These are phyloP conservation scores for Saturnia pavonia DNA, from an alignment of 2,888 invertebrate species.

Conservation along the genomic window DNA sequence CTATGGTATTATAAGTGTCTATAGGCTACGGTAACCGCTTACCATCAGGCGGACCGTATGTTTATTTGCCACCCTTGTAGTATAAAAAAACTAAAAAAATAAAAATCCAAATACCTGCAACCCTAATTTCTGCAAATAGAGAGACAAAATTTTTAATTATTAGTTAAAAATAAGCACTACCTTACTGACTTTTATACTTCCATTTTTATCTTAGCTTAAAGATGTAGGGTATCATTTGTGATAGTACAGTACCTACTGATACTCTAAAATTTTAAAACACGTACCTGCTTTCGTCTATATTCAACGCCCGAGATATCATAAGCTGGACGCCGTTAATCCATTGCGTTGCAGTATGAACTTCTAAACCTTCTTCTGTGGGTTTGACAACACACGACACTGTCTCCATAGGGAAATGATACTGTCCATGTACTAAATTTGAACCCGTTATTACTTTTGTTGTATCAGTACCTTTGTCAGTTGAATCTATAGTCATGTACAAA, in stretches of 20 bases:
- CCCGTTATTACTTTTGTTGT: conserved; percentile 72
- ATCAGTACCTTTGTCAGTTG: conserved; percentile 56
- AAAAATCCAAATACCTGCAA: too few species aligned
- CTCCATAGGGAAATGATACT: conserved; percentile 89
- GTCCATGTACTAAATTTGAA: conserved; percentile 75
- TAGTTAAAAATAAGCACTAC: background rate
- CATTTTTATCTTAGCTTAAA: background rate
- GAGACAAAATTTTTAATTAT: too few species aligned
- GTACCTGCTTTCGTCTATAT: conserved; percentile 82
- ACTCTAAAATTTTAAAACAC: conserved; percentile 8
- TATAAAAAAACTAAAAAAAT: too few species aligned
- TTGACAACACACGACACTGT: conserved; percentile 82
- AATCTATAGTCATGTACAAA: conserved; percentile 30
- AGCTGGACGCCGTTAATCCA: conserved; percentile 81
- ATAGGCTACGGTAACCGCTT: too few species aligned
- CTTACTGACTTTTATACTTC: background rate
- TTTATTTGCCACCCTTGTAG: too few species aligned
- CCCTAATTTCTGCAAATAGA: too few species aligned
- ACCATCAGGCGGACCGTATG: too few species aligned
- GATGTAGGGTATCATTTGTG: background rate
- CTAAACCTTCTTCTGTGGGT: conserved; percentile 86
- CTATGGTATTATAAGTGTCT: too few species aligned
- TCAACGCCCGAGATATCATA: conserved; percentile 77
- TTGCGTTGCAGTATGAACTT: conserved; percentile 83
- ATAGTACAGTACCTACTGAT: background rate